phyloP scores from a whole-genome alignment of 2,113 vertebrate species.

The Cebidichthys violaceus region DNA sequence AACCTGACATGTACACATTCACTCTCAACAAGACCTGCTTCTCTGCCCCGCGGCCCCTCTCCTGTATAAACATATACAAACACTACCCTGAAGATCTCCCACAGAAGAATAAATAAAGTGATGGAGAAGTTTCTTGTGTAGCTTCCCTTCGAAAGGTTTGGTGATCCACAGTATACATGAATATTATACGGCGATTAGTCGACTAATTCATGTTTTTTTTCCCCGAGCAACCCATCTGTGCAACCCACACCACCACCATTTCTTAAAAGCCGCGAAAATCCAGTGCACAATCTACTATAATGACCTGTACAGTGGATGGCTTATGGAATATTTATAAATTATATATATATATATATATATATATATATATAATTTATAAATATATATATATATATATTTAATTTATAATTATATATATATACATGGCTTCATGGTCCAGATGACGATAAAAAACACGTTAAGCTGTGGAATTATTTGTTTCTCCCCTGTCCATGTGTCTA shows the following conservation, averaged over 20 bases:
- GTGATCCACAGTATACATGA: neutral
- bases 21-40: constrained; percentile 7
- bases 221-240: neutral
- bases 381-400: too few species aligned
- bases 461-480: constrained; percentile 31
- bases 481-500: neutral
- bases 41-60: constrained; percentile 13
- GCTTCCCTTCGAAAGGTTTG: neutral
- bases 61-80: constrained; percentile 26
- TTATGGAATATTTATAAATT: neutral
- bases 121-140: neutral
- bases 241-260: neutral
- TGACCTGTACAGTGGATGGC: neutral
- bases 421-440: constrained; percentile 1
- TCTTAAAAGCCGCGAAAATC: constrained; percentile 20
- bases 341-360: too few species aligned
- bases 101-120: neutral
- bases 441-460: constrained; percentile 28
- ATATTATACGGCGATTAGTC: neutral
- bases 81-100: constrained; percentile 34
- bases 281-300: constrained; percentile 7
- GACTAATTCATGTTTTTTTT: too few species aligned
- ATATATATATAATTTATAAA: too few species aligned
- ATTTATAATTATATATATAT: too few species aligned
- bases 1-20: constrained; percentile 44